phyloP scores from a whole-genome alignment of 2,797 vertebrate genomes.

The Danio choprae region DNA sequence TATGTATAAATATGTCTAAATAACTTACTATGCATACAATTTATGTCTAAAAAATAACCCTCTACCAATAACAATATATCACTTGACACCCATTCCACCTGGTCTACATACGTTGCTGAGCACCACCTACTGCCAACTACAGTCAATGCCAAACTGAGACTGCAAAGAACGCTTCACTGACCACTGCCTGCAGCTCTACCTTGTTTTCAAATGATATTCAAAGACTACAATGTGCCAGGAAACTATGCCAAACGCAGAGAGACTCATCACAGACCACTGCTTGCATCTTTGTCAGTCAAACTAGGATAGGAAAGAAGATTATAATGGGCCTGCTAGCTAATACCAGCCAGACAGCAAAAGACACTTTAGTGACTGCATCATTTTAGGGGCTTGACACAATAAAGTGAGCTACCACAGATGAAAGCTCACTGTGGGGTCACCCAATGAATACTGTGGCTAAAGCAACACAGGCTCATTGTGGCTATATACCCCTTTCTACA shows the following conservation, averaged over 20 bases:
- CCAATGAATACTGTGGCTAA: too few species aligned
- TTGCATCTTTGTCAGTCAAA: background rate
- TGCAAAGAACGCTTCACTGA: background rate
- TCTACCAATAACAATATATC: background rate
- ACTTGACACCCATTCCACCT: background rate
- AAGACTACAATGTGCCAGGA: background rate
- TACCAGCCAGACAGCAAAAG: background rate
- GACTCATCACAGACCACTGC: background rate
- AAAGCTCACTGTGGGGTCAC: too few species aligned
- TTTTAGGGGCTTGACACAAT: too few species aligned
- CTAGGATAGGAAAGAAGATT: background rate
- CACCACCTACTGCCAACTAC: background rate
- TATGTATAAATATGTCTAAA: background rate
- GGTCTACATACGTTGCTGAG: background rate
- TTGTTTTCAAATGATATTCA: background rate
- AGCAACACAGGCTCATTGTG: too few species aligned
- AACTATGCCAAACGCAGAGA: background rate
- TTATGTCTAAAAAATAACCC: background rate
- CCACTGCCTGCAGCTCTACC: background rate
- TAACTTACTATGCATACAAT: background rate
- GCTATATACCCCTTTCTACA: too few species aligned
- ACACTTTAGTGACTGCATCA: background rate
- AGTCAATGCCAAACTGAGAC: background rate
- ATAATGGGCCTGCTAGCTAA: background rate
- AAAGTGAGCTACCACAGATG: too few species aligned